phyloP scores from a whole-genome alignment of 2,888 invertebrate genomes.

The Meandrusa payeni region DNA sequence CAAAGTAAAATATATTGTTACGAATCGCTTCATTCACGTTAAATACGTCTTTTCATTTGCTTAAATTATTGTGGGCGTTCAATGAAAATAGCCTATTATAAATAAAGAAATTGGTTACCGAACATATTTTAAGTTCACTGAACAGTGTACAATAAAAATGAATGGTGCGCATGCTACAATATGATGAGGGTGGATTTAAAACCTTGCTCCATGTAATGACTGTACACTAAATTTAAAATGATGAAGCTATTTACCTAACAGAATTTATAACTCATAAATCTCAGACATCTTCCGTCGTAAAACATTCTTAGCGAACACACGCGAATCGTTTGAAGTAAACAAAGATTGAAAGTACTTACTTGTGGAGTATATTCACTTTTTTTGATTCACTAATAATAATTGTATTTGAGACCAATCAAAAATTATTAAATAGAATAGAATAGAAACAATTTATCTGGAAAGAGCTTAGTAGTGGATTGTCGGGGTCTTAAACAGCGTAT shows the following conservation, averaged over 20 bases:
- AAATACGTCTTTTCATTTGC: too few relatives aligned
- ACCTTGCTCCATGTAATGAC: constrained; percentile 14
- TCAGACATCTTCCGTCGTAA: constrained; percentile 21
- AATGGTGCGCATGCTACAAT: not conserved
- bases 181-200: constrained; percentile 1
- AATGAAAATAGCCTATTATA: too few relatives aligned
- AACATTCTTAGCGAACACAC: constrained; percentile 14
- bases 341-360: constrained; percentile 15
- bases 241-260: constrained; percentile 22
- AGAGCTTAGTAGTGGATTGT: too few relatives aligned
- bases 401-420: constrained; percentile 2
- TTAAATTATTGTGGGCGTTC: not conserved
- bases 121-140: not conserved
- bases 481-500: too few relatives aligned
- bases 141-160: not conserved
- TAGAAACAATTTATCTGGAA: too few relatives aligned
- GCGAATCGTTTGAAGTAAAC: constrained; percentile 16
- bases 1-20: too few relatives aligned
- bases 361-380: constrained; percentile 4
- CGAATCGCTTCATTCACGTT: too few relatives aligned
- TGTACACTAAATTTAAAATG: constrained; percentile 21
- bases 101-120: too few relatives aligned
- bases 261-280: constrained; percentile 22
- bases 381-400: constrained; percentile 1
- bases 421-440: constrained; percentile 4